These are phyloP conservation scores for Lepidurus couesii DNA, from an alignment of 1,140 invertebrate genomes.

Conservation along the genomic window DNA sequence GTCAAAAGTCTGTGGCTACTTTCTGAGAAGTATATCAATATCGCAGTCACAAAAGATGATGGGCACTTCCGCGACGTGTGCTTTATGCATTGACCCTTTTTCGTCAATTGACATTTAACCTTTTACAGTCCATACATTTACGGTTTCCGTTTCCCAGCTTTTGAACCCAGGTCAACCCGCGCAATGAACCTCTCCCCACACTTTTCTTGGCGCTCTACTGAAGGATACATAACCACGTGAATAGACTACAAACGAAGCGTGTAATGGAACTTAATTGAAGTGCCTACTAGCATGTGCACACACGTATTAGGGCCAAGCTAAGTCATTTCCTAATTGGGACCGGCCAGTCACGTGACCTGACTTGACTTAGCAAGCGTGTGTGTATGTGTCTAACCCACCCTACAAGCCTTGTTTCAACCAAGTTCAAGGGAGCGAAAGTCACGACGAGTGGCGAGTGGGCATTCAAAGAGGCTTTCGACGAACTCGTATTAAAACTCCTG, in stretches of 20 bases:
- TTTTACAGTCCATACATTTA: not conserved
- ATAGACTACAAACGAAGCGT: not conserved
- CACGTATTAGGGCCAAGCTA: not conserved
- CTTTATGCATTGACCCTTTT: slow-evolving; percentile 9
- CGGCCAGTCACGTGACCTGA: slow-evolving; percentile 1
- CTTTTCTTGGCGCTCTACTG: not conserved
- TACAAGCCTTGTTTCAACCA: not conserved
- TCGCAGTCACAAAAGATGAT: not conserved
- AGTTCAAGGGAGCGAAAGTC: not conserved
- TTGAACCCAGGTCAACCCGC: slow-evolving; percentile 2
- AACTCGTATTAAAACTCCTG: not conserved
- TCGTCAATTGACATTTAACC: slow-evolving; percentile 14
- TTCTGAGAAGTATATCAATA: not conserved
- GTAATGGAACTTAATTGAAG: slow-evolving; percentile 16
- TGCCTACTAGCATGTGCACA: slow-evolving; percentile 1
- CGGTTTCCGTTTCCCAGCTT: not conserved
- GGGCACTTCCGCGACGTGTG: slow-evolving; percentile 12
- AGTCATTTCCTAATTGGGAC: not conserved
- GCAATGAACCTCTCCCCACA: not conserved
- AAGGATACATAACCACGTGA: not conserved
- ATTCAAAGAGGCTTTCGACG: not conserved
- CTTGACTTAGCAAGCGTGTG: not conserved
- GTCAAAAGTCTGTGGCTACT: not conserved
- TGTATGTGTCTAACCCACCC: no score
- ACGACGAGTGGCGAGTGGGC: not conserved